Evolutionary conservation across 2,797 vertebrate genomes (phyloP).

Genomic region (Sorex maritimensis): DNA sequence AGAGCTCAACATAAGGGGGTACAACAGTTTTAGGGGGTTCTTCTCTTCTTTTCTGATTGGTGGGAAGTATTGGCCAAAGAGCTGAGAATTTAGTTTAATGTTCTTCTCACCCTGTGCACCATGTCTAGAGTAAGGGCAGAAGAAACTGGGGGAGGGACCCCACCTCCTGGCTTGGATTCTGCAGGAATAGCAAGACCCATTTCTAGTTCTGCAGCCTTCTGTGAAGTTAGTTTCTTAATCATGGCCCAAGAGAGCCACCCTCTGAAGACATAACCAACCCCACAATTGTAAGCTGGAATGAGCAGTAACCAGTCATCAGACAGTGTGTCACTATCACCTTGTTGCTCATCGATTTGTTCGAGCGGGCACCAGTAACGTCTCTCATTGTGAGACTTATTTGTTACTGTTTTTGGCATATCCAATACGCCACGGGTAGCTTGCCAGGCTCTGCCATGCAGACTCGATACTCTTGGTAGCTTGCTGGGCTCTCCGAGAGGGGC

Average conservation of each 20-base stretch:
- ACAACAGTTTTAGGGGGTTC: neutral
- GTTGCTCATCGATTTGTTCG: too few species aligned
- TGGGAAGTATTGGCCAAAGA: neutral
- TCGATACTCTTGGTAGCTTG: too few species aligned
- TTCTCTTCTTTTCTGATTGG: neutral
- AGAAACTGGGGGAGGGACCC: neutral
- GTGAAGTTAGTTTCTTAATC: neutral
- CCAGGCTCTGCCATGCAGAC: too few species aligned
- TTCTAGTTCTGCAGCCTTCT: neutral
- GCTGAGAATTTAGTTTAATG: neutral
- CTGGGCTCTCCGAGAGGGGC: too few species aligned
- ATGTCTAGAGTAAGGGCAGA: neutral
- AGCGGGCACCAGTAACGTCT: too few species aligned
- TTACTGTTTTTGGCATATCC: too few species aligned
- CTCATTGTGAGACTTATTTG: too few species aligned
- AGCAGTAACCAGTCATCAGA: neutral
- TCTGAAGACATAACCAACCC: neutral
- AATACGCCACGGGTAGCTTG: too few species aligned
- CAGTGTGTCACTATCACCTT: neutral
- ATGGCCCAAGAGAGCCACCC: neutral
- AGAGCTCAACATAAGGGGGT: neutral
- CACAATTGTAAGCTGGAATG: neutral
- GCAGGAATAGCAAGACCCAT: neutral
- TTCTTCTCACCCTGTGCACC: neutral
- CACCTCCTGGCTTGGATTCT: neutral